Conservation (phyloP, 2,113 vertebrate genomes). For the Saimiri boliviensis region DNA sequence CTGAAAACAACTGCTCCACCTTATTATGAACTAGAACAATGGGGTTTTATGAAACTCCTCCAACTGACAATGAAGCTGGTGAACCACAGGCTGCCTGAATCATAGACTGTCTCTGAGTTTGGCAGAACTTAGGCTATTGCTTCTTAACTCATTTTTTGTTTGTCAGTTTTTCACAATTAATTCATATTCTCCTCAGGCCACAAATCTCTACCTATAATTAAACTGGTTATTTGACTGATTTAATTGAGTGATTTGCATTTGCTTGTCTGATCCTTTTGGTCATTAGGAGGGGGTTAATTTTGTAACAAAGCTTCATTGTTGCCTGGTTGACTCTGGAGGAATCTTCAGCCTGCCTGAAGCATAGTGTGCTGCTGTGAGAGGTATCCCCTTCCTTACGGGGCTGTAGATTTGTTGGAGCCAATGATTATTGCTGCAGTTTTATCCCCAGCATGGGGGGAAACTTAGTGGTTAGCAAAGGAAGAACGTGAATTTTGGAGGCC, state of each 20-base stretch:
- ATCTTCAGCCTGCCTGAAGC: background rate
- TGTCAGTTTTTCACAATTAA: background rate
- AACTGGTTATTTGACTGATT: background rate
- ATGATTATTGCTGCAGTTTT: background rate
- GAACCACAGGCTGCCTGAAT: background rate
- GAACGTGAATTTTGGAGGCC: background rate
- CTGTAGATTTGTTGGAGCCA: background rate
- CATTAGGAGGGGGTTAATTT: background rate
- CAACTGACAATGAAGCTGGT: background rate
- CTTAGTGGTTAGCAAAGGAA: background rate
- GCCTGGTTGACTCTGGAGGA: background rate
- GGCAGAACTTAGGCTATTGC: background rate
- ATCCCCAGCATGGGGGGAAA: background rate
- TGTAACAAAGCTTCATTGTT: background rate
- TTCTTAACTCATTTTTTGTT: background rate
- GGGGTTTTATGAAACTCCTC: background rate
- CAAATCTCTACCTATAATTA: background rate
- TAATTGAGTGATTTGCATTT: background rate
- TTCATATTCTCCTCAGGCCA: background rate
- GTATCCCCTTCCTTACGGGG: background rate
- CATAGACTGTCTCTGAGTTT: background rate
- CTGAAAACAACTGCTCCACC: background rate
- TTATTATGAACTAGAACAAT: background rate
- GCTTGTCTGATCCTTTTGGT: background rate
- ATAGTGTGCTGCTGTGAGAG: background rate